phyloP scores from a whole-genome alignment of 2,888 invertebrate genomes.

The Tipula confusa region DNA sequence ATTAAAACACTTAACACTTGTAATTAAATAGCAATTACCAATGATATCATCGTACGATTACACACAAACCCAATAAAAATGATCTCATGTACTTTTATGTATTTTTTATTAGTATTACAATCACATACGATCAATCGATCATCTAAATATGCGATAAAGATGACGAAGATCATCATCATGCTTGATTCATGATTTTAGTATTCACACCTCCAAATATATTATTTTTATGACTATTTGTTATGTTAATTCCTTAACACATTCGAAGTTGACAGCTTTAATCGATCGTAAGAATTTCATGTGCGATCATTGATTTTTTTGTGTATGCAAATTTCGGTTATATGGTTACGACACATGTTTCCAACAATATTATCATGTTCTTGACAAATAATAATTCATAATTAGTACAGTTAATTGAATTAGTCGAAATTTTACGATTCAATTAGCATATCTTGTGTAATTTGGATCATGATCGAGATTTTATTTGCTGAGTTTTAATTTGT shows the following conservation, averaged over 20 bases:
- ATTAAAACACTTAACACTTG: background rate
- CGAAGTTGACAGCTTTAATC: background rate
- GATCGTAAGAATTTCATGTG: background rate
- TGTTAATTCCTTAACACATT: background rate
- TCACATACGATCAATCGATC: background rate
- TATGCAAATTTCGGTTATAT: background rate
- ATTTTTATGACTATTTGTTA: background rate
- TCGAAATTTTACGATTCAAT: background rate
- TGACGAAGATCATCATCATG: background rate
- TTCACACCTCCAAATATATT: background rate
- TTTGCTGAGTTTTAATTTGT: background rate
- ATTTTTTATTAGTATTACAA: background rate
- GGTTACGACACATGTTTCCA: background rate
- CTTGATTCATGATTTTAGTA: background rate
- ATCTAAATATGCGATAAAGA: background rate
- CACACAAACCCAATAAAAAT: background rate
- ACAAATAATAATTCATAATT: background rate
- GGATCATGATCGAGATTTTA: background rate
- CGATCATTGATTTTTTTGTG: background rate
- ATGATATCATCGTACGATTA: background rate
- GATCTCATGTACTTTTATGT: background rate
- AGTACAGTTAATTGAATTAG: background rate
- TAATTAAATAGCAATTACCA: background rate
- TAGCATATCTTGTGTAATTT: background rate
- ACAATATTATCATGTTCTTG: background rate